These are phyloP conservation scores for Ryuthela nishihirai DNA, from an alignment of 2,888 invertebrate species.

Conservation along the genomic window DNA sequence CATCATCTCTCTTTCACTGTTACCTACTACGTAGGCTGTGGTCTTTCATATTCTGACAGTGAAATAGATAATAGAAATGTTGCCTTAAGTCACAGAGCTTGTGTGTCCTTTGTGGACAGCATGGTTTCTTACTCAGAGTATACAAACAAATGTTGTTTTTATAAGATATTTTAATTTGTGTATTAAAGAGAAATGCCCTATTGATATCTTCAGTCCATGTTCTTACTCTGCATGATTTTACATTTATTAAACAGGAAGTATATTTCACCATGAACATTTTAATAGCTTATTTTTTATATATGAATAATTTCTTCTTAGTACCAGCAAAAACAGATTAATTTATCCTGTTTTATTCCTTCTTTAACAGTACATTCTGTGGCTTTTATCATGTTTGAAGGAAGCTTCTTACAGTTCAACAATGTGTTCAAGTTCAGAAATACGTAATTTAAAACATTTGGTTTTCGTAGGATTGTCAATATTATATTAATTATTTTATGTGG, in stretches of 20 bases:
- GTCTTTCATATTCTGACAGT: constrained; percentile 8
- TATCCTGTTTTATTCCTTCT: no score
- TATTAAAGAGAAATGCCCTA: constrained; percentile 3
- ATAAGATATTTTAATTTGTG: constrained; percentile 19
- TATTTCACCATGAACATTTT: background rate
- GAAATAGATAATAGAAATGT: constrained; percentile 1
- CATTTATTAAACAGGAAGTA: background rate
- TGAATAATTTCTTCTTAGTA: background rate
- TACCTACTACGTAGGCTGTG: constrained; percentile 20
- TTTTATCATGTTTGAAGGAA: no score
- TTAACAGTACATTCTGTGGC: no score
- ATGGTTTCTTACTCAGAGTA: constrained; percentile 16
- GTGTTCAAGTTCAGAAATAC: no score
- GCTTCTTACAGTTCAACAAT: no score
- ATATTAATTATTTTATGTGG: constrained; percentile 28
- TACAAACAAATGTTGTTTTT: constrained; percentile 24
- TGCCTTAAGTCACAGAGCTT: constrained; percentile 27
- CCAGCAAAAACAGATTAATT: no score
- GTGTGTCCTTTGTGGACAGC: constrained; percentile 8
- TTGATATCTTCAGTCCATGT: constrained; percentile 4
- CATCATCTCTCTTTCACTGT: constrained; percentile 27
- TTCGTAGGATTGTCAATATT: constrained; percentile 9
- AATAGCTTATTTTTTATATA: background rate
- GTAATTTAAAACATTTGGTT: constrained; percentile 16
- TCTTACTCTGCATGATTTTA: constrained; percentile 8